Evolutionary conservation across 1,140 invertebrate genomes (phyloP), one percentile per base, ranked within the genome.

Genomic region (Hylaeus anthracinus): DNA sequence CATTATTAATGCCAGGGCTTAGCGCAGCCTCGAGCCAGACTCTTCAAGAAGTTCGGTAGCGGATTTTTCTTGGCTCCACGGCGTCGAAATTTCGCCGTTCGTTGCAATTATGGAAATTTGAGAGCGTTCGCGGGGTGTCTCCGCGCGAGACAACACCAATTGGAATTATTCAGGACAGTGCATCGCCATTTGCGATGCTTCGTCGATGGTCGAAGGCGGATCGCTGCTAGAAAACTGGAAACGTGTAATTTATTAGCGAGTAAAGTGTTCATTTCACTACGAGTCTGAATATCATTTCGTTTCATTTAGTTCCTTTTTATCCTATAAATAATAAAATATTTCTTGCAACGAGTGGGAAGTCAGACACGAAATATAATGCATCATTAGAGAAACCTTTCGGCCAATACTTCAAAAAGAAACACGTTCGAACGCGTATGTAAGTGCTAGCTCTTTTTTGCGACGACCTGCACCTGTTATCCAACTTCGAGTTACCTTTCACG

Each of bases 1-100:
- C 41, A 60, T 56, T 72, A 72, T 71, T 80, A 83, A 74, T 56
- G 41, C 12, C 5, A 12, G 6, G 48, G 51, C 55, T 80, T 81
- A 64, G 1, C 48, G 5, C n/a, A 9, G 48, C 51, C 75, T 26
- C 4, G 3, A 14, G 39, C 56, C n/a, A 1, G 5, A 10, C 10
- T 1, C 26, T 5, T 65, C 39, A 12, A 26, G 41, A 39, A n/a
- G n/a, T 37, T n/a, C 64, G 64, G 39, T 12, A 48, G 51, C 43
- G 26, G 15, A n/a, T 67, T 51, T 26, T 51, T 37, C 10, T 53
- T 39, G n/a, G 8, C 4, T 45, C 15, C 9, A 41, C 63, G 63
- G 4, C 1, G 12, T 5, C 39, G 41, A 43, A 9, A 61, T 48
- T 8, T 48, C 45, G 45, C 39, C 9, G 61, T 8, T n/a, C n/a